Evolutionary conservation across 1,140 invertebrate genomes (phyloP), one percentile per base, ranked within the genome.

Genomic region (Drosophila melanica): DNA sequence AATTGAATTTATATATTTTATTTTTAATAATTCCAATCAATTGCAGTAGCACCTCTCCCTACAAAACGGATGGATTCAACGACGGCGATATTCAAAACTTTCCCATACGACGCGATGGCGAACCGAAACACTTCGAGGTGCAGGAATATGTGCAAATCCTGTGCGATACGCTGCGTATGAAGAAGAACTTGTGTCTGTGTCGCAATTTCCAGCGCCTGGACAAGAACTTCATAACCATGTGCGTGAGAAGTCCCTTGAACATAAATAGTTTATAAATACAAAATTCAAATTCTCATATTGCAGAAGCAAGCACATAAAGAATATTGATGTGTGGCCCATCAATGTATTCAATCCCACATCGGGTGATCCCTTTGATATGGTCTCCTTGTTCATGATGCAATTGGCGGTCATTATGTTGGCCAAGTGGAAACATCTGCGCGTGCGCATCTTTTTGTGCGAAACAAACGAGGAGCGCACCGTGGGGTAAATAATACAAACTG

Each of bases 311-410:
- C 93, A 93, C 58, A 93, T 95, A 18, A 94, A 95, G 75, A 98
- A 96, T 92, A 98, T 99, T 64, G 99, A 99, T 93, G 98, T 99
- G 11, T 99, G 98, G 98, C 97, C 98, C 9, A 95, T 98, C 0
- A 98, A 99, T 90, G 95, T 98, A 69, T 95, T 98, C 70, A 93
- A 95, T 78, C 96, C 97, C 6, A 94, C 94, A 1, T 94, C 95
- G 77, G 94, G 95, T 64, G 95, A 97, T 90, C 94, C 95, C 4
- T 97, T 97, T 92, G 96, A 97, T 60, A 96, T 95, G 79, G 97
- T 95, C 42, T 98, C 95, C 75, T 93, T 99, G 53, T 99, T 99
- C 92, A 96, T 99, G 94, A 95, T 99, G 82, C 99, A 99, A 92
- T 92, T 99, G 50, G 98, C 98, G 1, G 99, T 98, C 80, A 99